These are phyloP conservation scores for Podarcis cretensis DNA, from an alignment of 2,113 vertebrate genomes.

Conservation along the genomic window DNA sequence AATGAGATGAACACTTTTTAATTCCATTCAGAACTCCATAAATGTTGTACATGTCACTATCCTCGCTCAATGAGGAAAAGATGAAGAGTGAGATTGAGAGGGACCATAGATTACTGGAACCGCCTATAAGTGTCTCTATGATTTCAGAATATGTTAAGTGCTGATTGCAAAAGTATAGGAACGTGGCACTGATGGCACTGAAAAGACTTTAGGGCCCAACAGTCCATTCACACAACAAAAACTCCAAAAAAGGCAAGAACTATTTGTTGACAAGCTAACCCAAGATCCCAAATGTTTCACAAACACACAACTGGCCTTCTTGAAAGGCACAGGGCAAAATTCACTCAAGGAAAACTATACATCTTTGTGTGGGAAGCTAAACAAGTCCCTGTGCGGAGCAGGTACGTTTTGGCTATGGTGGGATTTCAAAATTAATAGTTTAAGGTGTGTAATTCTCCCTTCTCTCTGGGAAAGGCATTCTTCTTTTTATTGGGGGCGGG, in stretches of 20 bases:
- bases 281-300: neutral
- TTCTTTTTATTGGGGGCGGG: neutral
- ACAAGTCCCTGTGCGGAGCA: neutral
- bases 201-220: neutral
- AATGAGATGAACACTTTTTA: constrained; percentile 5
- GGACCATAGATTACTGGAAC: neutral
- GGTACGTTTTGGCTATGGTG: neutral
- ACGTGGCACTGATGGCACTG: neutral
- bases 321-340: neutral
- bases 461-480: neutral
- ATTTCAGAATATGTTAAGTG: neutral
- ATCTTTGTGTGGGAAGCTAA: neutral
- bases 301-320: neutral
- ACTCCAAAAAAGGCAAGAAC: neutral
- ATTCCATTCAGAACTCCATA: neutral
- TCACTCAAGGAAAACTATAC: neutral
- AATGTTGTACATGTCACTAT: neutral
- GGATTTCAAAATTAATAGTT: neutral
- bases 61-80: neutral
- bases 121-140: accelerated
- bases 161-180: neutral
- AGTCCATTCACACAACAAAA: neutral
- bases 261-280: neutral
- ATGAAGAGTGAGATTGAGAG: neutral
- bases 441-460: neutral